These are phyloP conservation scores for Ophioderma brevispina DNA, from an alignment of 35 echinoderm and acorn worm genomes.

Conservation along the genomic window DNA sequence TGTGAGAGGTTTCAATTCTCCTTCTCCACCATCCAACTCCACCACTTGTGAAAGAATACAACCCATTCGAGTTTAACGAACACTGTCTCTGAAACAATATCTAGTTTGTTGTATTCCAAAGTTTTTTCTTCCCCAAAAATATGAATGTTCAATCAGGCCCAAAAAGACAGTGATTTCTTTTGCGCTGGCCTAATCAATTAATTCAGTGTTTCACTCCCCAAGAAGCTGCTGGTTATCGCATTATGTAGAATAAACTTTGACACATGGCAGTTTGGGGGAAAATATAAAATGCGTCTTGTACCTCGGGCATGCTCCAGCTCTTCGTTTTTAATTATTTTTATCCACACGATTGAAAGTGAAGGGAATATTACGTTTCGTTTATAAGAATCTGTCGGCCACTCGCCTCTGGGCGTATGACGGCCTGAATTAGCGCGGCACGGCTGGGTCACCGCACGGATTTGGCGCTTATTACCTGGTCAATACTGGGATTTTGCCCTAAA, in stretches of 20 bases:
- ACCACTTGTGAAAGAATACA: no score
- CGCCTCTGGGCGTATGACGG: neutral
- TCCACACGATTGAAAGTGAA: constrained; percentile 5
- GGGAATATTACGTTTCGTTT: constrained; percentile 13
- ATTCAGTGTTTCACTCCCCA: neutral
- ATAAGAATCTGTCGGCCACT: neutral
- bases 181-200: neutral
- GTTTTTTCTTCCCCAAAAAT: no score
- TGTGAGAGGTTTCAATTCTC: no score
- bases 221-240: neutral
- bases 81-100: no score
- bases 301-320: constrained; percentile 4
- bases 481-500: neutral
- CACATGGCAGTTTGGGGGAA: neutral
- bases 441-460: neutral
- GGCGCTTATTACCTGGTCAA: neutral
- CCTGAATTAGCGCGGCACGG: neutral
- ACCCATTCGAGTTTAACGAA: no score
- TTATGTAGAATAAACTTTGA: neutral
- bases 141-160: neutral
- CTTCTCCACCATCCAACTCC: no score
- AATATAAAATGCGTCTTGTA: constrained; percentile 14
- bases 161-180: neutral
- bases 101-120: no score
- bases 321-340: neutral